These are phyloP conservation scores for Amblyopsis rosae DNA, from an alignment of 2,113 vertebrate genomes.

Conservation along the genomic window DNA sequence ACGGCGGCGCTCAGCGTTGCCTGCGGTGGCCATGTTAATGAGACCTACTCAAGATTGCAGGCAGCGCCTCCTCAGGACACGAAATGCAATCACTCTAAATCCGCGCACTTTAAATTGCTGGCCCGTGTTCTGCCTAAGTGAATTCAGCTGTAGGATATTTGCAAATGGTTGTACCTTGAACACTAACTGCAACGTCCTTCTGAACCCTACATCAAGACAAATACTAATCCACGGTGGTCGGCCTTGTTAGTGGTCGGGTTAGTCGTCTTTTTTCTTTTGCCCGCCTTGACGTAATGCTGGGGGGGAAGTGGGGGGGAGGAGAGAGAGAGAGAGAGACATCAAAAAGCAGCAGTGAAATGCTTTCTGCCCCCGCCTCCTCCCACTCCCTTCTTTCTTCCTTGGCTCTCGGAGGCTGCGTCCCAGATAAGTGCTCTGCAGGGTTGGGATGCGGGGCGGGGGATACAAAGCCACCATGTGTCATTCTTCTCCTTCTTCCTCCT, in stretches of 20 bases:
- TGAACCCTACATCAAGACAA: constrained; percentile 35
- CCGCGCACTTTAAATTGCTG: constrained; percentile 75
- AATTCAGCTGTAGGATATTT: constrained; percentile 68
- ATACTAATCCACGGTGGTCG: constrained; percentile 31
- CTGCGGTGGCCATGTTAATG: constrained; percentile 67
- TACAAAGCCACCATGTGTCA: background rate
- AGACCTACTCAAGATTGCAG: constrained; percentile 70
- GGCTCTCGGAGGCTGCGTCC: constrained; percentile 8
- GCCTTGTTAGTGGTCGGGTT: constrained; percentile 27
- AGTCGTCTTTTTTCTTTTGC: constrained; percentile 25
- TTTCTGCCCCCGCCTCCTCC: constrained; percentile 3
- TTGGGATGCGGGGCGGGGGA: too few species aligned
- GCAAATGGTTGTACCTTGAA: constrained; percentile 36
- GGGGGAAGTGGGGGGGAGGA: too few species aligned
- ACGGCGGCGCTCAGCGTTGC: constrained; percentile 57
- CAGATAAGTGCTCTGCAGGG: constrained; percentile 13
- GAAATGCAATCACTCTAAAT: constrained; percentile 78
- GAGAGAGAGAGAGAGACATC: constrained; percentile 9
- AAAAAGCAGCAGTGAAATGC: constrained; percentile 6
- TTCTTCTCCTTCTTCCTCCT: background rate
- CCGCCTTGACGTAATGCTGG: background rate
- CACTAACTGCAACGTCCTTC: too few species aligned
- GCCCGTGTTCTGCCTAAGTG: constrained; percentile 68
- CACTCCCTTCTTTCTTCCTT: background rate
- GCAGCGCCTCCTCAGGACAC: constrained; percentile 75